Evolutionary conservation across 2,888 invertebrate genomes (phyloP), one percentile per base, ranked within the genome.

Genomic region (Clostera curtula): DNA sequence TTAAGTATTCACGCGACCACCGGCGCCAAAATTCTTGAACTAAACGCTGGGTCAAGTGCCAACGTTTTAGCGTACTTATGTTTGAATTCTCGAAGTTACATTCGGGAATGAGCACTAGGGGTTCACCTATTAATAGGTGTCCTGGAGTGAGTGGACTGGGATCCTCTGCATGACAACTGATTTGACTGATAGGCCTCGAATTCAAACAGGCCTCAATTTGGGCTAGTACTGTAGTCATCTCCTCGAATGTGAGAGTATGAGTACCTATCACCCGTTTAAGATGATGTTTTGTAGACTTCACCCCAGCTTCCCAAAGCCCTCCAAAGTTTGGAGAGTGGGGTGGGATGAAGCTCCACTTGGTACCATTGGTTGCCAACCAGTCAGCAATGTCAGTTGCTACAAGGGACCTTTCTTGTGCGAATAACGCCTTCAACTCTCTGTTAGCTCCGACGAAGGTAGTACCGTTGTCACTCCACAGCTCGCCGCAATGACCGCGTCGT

Each of bases 391-490:
- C 20, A 3, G 12, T 4, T 6, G 12, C 3, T 5, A 12, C 3
- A 6, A 5, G 7, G 3, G 20, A 11, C 8, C 8, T 20, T 12
- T 20, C 20, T 12, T 12, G 4, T 2, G 4, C 2, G 18, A 16
- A 16, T 11, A 2, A 18, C 5, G 25, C 7, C 11, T 16, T 16
- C 2, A 25, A 16, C 12, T 30, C 30, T 7, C 6, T 25, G 6
- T 10, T 11, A 16, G 43, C 41, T 3, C 43, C 43, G 3, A 44
- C 32, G 11, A 44, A 46, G n/a, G 34, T 50, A 0, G 43, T 42
- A 2, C 39, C 45, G 17, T 54, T 50, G 19, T 54, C 48, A 16
- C 48, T 51, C 34, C 36, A 50, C 1, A 48, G 2, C 1, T 47
- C 36, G 4, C 11, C 14, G 12, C 36, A 39, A 12, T 30, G 34